A percentile compares a stretch with the other conserved stretches of the same genome.
These are phyloP conservation scores for Styela clava DNA, from an alignment of 23 tunicate species.

Conservation along the genomic window DNA sequence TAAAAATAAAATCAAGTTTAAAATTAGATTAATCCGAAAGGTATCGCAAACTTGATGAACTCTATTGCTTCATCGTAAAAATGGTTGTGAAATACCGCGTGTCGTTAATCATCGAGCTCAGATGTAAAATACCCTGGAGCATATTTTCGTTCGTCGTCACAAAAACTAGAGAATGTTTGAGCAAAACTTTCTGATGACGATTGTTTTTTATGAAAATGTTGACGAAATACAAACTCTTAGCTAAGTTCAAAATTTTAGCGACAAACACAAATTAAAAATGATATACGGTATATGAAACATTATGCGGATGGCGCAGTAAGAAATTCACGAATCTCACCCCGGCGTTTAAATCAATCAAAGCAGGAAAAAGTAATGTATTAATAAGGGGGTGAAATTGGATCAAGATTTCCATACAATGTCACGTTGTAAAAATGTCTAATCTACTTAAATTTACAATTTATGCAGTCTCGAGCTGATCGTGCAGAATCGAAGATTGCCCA, in stretches of 20 bases:
- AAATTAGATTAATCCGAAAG: neutral
- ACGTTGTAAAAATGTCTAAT: too few species aligned
- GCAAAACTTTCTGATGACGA: neutral
- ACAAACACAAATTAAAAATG: neutral
- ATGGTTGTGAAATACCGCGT: neutral
- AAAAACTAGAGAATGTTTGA: neutral
- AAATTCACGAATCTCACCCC: too few species aligned
- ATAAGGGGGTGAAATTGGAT: too few species aligned
- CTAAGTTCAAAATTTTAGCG: too few species aligned
- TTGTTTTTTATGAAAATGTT: neutral
- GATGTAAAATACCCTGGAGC: neutral
- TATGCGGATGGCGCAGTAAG: neutral
- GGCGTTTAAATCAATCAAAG: too few species aligned
- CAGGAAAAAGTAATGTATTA: too few species aligned
- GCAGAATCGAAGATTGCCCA: conserved; percentile 21
- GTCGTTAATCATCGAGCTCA: neutral
- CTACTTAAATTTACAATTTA: too few species aligned
- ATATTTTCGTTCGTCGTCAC: neutral
- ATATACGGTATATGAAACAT: neutral
- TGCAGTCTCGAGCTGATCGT: conserved; percentile 31
- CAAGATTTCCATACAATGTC: too few species aligned
- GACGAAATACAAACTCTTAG: too few species aligned
- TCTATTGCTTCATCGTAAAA: neutral
- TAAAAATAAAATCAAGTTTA: too few species aligned
- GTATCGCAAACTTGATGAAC: neutral